phyloP scores from a whole-genome alignment of 1,140 invertebrate genomes.

The Spodoptera frugiperda region DNA sequence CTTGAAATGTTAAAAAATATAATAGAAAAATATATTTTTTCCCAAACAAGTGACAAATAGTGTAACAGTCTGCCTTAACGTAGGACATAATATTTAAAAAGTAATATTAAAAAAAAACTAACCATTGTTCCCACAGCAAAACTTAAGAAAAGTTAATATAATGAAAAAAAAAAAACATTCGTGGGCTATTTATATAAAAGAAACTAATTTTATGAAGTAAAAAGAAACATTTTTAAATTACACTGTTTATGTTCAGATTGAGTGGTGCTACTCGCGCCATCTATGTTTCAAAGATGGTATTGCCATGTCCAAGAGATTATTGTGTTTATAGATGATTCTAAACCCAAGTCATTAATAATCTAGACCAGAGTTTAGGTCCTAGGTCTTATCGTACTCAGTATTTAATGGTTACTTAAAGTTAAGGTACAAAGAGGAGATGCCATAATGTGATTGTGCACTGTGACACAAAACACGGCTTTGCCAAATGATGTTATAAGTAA shows the following conservation, averaged over 20 bases:
- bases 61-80: slow-evolving; percentile 31
- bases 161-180: background rate
- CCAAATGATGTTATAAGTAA: too few species aligned
- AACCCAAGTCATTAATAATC: background rate
- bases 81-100: slow-evolving; percentile 33
- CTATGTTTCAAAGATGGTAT: background rate
- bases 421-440: too few species aligned
- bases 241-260: background rate
- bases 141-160: background rate
- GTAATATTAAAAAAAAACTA: slow-evolving; percentile 17
- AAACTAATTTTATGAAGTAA: background rate
- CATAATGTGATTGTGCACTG: too few species aligned
- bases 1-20: slow-evolving; percentile 10
- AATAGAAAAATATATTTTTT: too few species aligned
- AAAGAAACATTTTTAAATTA: background rate
- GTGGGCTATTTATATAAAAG: background rate
- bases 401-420: too few species aligned
- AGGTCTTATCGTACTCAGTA: too few species aligned
- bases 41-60: slow-evolving; percentile 26
- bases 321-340: background rate
- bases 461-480: too few species aligned
- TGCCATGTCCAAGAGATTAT: slow-evolving; percentile 18
- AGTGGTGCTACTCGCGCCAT: slow-evolving; percentile 4
- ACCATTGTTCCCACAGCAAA: background rate
- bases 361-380: too few species aligned